phyloP scores from a whole-genome alignment of 2,113 vertebrate species.

The Isichthys henryi region DNA sequence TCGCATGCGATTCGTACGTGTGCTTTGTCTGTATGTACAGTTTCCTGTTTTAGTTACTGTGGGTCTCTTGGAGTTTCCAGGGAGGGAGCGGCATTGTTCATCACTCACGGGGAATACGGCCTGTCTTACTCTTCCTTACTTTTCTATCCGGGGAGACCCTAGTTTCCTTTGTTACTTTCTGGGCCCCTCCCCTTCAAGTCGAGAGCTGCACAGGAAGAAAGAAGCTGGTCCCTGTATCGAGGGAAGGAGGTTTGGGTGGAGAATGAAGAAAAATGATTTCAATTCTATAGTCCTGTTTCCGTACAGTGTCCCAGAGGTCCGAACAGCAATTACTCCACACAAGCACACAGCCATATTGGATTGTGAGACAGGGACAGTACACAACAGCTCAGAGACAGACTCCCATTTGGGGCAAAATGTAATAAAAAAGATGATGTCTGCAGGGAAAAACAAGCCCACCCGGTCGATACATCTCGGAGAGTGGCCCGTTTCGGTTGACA shows the following conservation, averaged over 20 bases:
- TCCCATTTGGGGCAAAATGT: conserved; percentile 44
- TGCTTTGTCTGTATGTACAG: neutral
- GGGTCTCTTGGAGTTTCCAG: neutral
- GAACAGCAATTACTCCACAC: conserved; percentile 32
- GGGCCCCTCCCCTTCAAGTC: neutral
- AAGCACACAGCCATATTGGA: conserved; percentile 31
- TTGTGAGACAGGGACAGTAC: conserved; percentile 32
- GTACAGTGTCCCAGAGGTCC: conserved; percentile 28
- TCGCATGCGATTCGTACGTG: neutral
- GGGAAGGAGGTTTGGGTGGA: conserved; percentile 21
- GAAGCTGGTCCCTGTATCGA: conserved; percentile 16
- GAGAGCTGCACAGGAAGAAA: conserved; percentile 22
- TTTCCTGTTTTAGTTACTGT: neutral
- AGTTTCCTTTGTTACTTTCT: conserved; percentile 14
- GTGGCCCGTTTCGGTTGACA: conserved; percentile 42
- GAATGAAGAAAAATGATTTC: conserved; percentile 41
- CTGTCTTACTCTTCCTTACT: conserved; percentile 13
- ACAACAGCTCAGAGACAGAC: conserved; percentile 32
- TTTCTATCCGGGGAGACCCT: conserved; percentile 13
- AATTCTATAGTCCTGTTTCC: conserved; percentile 37
- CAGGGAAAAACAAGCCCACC: conserved; percentile 37
- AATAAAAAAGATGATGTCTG: conserved; percentile 48
- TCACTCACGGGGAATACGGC: neutral
- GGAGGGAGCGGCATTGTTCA: conserved; percentile 2
- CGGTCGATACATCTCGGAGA: conserved; percentile 43